Percentiles rank a stretch among this genome's conserved stretches.
These are phyloP conservation scores for Tarsius wallacei DNA, from an alignment of 2,797 vertebrate species.

Conservation along the genomic window DNA sequence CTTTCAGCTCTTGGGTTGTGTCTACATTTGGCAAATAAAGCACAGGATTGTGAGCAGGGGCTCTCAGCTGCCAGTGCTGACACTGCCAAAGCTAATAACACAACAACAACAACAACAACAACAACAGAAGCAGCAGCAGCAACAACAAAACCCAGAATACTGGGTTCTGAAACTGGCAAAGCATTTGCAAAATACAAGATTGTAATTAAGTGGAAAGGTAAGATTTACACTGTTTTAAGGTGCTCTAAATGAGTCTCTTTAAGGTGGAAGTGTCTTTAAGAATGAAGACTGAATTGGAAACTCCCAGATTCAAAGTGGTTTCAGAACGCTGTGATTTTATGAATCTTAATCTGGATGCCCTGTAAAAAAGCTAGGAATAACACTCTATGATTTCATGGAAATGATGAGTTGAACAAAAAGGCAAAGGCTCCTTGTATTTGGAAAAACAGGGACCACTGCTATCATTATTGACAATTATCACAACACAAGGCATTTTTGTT, in stretches of 20 bases:
- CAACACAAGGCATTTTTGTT: background rate
- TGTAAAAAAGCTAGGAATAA: background rate
- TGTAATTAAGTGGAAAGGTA: conserved; percentile 54
- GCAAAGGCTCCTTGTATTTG: background rate
- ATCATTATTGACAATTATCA: background rate
- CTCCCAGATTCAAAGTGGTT: background rate
- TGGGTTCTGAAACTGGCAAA: background rate
- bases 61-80: conserved; percentile 21
- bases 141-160: background rate
- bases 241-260: background rate
- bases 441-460: background rate
- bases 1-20: conserved; percentile 33
- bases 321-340: conserved; percentile 1
- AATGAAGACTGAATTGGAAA: background rate
- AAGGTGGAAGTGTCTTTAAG: background rate
- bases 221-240: conserved; percentile 5
- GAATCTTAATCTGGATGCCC: background rate
- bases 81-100: background rate
- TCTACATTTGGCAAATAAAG: conserved; percentile 68
- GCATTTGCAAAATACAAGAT: conserved; percentile 29
- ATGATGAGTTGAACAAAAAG: background rate
- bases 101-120: background rate
- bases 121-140: background rate
- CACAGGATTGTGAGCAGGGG: conserved; percentile 1
- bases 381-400: background rate